Evolutionary conservation across 2,113 vertebrate genomes (phyloP).

Genomic region (Rattus rattus): DNA sequence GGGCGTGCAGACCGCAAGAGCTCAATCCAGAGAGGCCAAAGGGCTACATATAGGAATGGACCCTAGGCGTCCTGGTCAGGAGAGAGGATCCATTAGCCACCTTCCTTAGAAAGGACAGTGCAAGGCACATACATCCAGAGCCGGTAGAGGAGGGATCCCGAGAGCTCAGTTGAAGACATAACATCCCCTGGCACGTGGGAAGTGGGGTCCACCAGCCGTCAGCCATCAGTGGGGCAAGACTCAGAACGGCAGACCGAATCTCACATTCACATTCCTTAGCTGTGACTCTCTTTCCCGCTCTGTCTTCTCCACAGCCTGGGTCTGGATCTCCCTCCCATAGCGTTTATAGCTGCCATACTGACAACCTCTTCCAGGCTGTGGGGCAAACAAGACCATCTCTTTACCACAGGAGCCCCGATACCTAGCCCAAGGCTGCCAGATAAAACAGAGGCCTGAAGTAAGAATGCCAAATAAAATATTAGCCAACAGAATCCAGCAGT

Average conservation of each 20-base stretch:
- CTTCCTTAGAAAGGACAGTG: neutral
- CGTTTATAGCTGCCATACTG: neutral
- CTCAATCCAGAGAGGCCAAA: neutral
- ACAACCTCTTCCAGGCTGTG: neutral
- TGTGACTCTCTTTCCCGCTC: neutral
- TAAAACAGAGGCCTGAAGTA: neutral
- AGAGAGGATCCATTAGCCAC: neutral
- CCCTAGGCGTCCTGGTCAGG: neutral
- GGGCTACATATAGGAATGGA: too few species aligned
- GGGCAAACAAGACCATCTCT: neutral
- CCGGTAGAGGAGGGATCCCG: neutral
- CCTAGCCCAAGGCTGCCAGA: neutral
- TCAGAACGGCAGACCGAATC: neutral
- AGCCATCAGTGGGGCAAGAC: neutral
- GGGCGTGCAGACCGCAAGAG: neutral
- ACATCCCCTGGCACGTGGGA: neutral
- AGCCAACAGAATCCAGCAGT: neutral
- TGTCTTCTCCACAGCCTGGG: neutral
- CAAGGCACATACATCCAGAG: neutral
- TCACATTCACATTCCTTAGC: neutral
- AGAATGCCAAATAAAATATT: conserved; percentile 44
- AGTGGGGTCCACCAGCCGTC: neutral
- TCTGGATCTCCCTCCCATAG: neutral
- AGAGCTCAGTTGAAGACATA: neutral
- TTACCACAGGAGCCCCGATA: neutral